phyloP scores from a whole-genome alignment of 2,113 vertebrate genomes.

The Eira barbara region DNA sequence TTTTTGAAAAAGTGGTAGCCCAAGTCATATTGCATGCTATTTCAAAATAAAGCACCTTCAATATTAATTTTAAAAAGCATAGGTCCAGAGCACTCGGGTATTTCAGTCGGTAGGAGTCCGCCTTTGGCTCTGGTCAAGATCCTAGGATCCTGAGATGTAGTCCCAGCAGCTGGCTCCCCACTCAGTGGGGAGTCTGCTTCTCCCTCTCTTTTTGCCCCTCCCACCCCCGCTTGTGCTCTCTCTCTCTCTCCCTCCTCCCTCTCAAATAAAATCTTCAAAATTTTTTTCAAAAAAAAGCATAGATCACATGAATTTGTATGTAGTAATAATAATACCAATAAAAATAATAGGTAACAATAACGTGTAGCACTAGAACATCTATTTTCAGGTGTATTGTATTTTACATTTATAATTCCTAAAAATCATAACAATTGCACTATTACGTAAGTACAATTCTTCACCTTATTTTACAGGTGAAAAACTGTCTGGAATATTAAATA shows the following conservation, averaged over 20 bases:
- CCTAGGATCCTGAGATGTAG: background rate
- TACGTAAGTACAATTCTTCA: background rate
- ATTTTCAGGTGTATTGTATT: background rate
- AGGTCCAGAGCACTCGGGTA: background rate
- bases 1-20: background rate
- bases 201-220: background rate
- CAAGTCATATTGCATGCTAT: background rate
- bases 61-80: background rate
- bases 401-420: background rate
- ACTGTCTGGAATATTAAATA: constrained; percentile 17
- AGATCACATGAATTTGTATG: background rate
- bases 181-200: background rate
- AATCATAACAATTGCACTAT: background rate
- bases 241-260: background rate
- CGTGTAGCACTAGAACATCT: background rate
- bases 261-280: background rate
- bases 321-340: background rate
- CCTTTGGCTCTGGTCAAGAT: background rate
- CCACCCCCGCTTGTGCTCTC: background rate
- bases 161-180: background rate
- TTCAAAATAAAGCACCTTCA: background rate
- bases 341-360: background rate
- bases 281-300: background rate
- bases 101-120: background rate
- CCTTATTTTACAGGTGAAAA: background rate